These are phyloP conservation scores for Drosophila punjabiensis DNA, from an alignment of 1,140 invertebrate genomes.

Conservation along the genomic window DNA sequence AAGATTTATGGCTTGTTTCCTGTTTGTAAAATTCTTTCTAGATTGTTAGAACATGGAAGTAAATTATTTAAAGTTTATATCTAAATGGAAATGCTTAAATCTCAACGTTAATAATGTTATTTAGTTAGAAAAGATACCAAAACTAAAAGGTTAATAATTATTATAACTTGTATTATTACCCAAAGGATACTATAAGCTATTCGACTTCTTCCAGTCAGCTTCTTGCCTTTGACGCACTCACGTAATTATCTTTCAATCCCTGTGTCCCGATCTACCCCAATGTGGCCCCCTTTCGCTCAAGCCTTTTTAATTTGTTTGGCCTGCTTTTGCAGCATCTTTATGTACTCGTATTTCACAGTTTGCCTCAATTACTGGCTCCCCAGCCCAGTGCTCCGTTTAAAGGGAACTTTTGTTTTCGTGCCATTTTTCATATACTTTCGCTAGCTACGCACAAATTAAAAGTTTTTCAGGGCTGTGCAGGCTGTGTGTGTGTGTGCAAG, in stretches of 20 bases:
- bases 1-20: not conserved
- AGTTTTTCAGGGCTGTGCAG: slow-evolving; percentile 31
- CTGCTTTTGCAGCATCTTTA: slow-evolving; percentile 37
- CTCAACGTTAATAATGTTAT: not conserved
- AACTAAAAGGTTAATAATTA: too few species aligned
- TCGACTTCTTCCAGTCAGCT: not conserved
- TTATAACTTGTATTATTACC: not conserved
- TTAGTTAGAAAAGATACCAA: not conserved
- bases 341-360: slow-evolving; percentile 57
- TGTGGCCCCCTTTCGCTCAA: not conserved
- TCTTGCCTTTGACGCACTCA: slow-evolving; percentile 8
- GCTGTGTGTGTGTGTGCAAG: not conserved
- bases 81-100: not conserved
- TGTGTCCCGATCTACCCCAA: slow-evolving; percentile 24
- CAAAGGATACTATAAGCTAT: not conserved
- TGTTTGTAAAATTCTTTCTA: not conserved
- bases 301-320: slow-evolving; percentile 54
- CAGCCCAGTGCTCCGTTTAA: slow-evolving; percentile 26
- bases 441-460: slow-evolving; percentile 61
- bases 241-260: slow-evolving; percentile 25
- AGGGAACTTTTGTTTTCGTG: slow-evolving; percentile 58
- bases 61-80: not conserved
- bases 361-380: slow-evolving; percentile 46
- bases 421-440: slow-evolving; percentile 67
- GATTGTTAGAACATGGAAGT: too few species aligned